Base-by-base conservation (phyloP, 2,888 invertebrate species). In the Augochlorella aurata region DNA sequence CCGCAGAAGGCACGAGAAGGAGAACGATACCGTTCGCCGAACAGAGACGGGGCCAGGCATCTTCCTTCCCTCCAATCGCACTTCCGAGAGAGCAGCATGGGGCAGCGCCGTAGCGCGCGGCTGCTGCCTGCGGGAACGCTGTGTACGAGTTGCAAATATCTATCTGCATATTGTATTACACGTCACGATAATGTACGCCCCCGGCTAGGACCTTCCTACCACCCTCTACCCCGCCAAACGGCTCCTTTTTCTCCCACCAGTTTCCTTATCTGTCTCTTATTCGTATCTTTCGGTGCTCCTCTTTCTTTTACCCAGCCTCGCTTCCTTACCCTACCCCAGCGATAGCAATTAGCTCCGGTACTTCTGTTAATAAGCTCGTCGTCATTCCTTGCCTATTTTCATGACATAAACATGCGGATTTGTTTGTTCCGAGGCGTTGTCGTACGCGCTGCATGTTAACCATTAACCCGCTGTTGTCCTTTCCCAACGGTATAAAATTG, bases 141-240 rank as follows among this genome's bases (percentile, higher is more conserved):
- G 72, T 89, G 88, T 88, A 87, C 83, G 88, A 87, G 90, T 91
- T 92, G 92, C 92, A 92, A 93, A 92, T 93, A 92, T 91, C 91
- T 88, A 90, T 91, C 90, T 91, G 90, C 91, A 91, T 92, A 92
- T 92, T 92, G 91, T 92, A 90, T 93, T 92, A 92, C 90, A 88
- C 90, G 89, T 91, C 89, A 90, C 90, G 90, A 92, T 92, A 90
- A 91, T 90, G 89, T 87, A 90, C 88, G 90, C 86, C 83, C 86
- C 84, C 68, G 78, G 77, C 74, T 63, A 61, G 21, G 52, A 50
- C 49, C 50, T 68, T 58, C 82, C 21, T n/a, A 24, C 63, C 77
- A 14, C 29, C 74, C 49, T 63, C 47, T 45, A 50, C 44, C n/a
- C 47, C 61, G 7, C n/a, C 52, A 14, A 9, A 16, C 69, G 5